phyloP scores from a whole-genome alignment of 2,888 invertebrate species.

The Diadegma fenestrale region DNA sequence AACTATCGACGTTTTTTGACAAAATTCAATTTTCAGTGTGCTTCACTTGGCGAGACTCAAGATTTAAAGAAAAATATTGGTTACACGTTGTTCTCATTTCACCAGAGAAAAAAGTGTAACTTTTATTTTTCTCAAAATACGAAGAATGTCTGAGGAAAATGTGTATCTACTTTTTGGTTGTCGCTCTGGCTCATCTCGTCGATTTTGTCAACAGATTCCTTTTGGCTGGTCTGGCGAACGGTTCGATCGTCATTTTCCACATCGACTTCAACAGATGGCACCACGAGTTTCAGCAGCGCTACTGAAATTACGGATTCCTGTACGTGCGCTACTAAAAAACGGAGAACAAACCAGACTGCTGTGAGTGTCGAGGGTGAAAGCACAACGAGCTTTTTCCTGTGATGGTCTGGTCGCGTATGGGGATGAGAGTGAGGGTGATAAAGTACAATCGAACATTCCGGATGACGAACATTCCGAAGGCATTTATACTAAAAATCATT shows the following conservation, averaged over 20 bases:
- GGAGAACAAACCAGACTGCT: neutral
- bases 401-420: constrained; percentile 21
- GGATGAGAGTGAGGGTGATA: constrained; percentile 25
- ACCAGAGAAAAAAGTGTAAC: too few relatives aligned
- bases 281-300: constrained; percentile 97
- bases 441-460: constrained; percentile 49
- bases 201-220: constrained; percentile 92
- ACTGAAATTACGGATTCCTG: constrained; percentile 86
- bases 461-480: constrained; percentile 41
- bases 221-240: constrained; percentile 98
- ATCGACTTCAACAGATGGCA: constrained; percentile 99
- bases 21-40: too few relatives aligned
- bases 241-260: constrained; percentile 99
- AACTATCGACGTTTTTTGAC: too few relatives aligned
- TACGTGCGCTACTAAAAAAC: constrained; percentile 68
- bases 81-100: too few relatives aligned
- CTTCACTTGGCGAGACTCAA: too few relatives aligned
- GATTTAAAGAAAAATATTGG: too few relatives aligned
- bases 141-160: too few relatives aligned
- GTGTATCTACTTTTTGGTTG: too few relatives aligned
- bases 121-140: too few relatives aligned
- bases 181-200: neutral
- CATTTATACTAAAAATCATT: neutral
- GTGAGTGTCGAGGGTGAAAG: too few relatives aligned
- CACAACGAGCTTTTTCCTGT: neutral